Evolutionary conservation across 1,140 invertebrate genomes (phyloP), one percentile per base, ranked within the genome.

Genomic region (Cyrtorhinus lividipennis): DNA sequence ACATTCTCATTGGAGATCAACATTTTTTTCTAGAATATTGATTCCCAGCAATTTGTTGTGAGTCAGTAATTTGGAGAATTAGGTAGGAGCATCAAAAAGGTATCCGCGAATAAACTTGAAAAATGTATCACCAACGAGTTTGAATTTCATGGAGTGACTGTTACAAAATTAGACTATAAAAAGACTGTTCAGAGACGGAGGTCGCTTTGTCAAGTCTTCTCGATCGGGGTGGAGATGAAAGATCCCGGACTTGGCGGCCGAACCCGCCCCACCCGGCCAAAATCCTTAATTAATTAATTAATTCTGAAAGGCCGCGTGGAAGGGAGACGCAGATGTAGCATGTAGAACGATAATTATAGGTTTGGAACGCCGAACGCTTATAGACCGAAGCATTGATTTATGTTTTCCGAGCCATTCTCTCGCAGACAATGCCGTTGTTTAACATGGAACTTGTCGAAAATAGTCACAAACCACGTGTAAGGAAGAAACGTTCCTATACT

Each of bases 381-480:
- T 53, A 53, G 48, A 20, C 5, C 8, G 48, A 5, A 15, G 10
- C 5, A 10, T 5, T 53, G 48, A 53, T 53, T 53, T 53, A 53
- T 53, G 20, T 5, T 20, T 20, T 12, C 20, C 48, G 5, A 10
- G 5, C 48, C 30, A 38, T 8, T 53, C 48, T 53, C 20, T 53
- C 48, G 48, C n/a, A 53, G 48, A 53, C 48, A 53, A 53, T 53
- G 48, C 48, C 48, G 48, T 53, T 53, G 48, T 53, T n/a, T 53
- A 53, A 53, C 48, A 53, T 20, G 48, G 48, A 8, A 44, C 38
- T 44, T 44, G 38, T 53, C 18, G 10, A 53, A 53, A 53, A 53
- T 53, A 53, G 48, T 53, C 18, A 20, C 38, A 44, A 8, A n/a
- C 38, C n/a, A n/a, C n/a, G n/a, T n/a, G n/a, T n/a, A n/a, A n/a